Percentiles rank a stretch among this genome's conserved stretches.
These are phyloP conservation scores for Brachionus rubens DNA, from an alignment of 1,140 invertebrate genomes.

Conservation along the genomic window DNA sequence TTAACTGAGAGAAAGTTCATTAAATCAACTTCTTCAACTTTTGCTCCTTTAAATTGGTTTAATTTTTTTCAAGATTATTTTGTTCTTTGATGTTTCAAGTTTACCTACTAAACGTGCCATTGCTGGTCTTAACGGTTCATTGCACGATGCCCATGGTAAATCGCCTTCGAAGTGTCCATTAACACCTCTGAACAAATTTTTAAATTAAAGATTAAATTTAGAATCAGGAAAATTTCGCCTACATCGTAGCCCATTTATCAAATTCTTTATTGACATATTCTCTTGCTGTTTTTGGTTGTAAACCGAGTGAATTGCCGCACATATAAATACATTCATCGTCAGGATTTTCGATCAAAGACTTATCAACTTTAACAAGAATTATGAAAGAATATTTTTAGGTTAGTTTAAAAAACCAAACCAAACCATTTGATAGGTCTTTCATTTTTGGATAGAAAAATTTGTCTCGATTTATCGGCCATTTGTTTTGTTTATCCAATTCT, in stretches of 20 bases:
- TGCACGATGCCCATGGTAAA: conserved; percentile 63
- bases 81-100: too few relatives aligned
- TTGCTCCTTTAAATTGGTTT: conserved; percentile 60
- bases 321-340: conserved; percentile 63
- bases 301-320: conserved; percentile 65
- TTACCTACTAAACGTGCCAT: conserved; percentile 62
- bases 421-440: conserved; percentile 57
- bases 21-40: conserved; percentile 61
- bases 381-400: not conserved
- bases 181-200: conserved; percentile 60
- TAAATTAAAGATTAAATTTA: not conserved
- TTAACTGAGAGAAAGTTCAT: conserved; percentile 66
- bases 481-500: conserved; percentile 59
- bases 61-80: too few relatives aligned
- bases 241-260: conserved; percentile 61
- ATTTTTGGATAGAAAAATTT: conserved; percentile 61
- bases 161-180: conserved; percentile 61
- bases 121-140: conserved; percentile 50
- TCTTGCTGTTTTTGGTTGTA: conserved; percentile 61
- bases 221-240: conserved; percentile 9
- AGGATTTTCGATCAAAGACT: conserved; percentile 6
- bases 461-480: conserved; percentile 54
- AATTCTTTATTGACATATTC: conserved; percentile 58
- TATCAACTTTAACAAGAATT: conserved; percentile 35
- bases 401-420: conserved; percentile 45